Percentiles rank a stretch among this genome's conserved stretches.
These are phyloP conservation scores for Malacosoma neustria DNA, from an alignment of 2,888 invertebrate genomes.

Conservation along the genomic window DNA sequence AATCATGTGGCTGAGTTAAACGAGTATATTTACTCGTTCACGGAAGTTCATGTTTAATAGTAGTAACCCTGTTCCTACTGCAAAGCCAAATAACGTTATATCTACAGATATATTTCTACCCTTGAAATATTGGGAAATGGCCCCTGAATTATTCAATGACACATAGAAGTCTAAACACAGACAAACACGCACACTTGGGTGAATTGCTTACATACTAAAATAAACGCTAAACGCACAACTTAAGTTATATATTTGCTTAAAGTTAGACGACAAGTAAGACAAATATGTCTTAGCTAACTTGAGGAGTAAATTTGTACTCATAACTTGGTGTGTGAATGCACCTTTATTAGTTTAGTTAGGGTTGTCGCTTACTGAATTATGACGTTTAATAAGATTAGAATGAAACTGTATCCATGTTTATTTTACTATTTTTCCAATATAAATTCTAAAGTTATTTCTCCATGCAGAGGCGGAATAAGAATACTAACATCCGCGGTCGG, in stretches of 20 bases:
- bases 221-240: not conserved
- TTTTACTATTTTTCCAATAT: too few species aligned
- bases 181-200: conserved; percentile 44
- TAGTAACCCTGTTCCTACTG: too few species aligned
- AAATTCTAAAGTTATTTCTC: too few species aligned
- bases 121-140: conserved; percentile 68
- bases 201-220: not conserved
- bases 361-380: conserved; percentile 19
- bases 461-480: too few species aligned
- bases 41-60: too few species aligned
- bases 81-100: too few species aligned
- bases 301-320: conserved; percentile 62
- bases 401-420: conserved; percentile 18
- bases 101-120: conserved; percentile 60
- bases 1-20: too few species aligned
- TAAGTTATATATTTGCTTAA: conserved; percentile 57
- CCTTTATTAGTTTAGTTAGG: conserved; percentile 45
- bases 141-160: conserved; percentile 73
- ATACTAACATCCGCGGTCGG: too few species aligned
- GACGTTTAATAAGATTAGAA: conserved; percentile 39
- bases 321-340: conserved; percentile 63
- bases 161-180: conserved; percentile 69
- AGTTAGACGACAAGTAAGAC: conserved; percentile 56
- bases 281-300: conserved; percentile 63
- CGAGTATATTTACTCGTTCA: too few species aligned